Conservation (phyloP, 2,888 invertebrate genomes). For the Eugnorisma glareosa region DNA sequence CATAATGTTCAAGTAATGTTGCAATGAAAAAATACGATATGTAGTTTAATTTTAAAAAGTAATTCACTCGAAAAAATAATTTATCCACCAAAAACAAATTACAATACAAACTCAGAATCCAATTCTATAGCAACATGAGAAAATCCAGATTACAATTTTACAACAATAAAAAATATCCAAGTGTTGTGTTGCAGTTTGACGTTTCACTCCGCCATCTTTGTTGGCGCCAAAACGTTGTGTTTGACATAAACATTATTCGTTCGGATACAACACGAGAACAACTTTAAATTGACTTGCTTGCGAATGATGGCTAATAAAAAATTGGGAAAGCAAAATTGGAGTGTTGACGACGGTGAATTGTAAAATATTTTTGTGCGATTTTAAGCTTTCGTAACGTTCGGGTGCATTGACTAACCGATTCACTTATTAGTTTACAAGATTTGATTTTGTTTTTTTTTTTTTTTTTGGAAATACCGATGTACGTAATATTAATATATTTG, state of each 20-base stretch:
- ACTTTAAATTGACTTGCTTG: constrained; percentile 75
- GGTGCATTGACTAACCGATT: constrained; percentile 8
- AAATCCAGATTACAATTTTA: constrained; percentile 30
- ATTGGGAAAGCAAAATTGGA: constrained; percentile 60
- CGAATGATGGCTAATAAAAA: constrained; percentile 67
- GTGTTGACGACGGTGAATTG: constrained; percentile 44
- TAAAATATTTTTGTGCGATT: constrained; percentile 34
- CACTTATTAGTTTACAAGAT: too few relatives aligned
- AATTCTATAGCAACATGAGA: constrained; percentile 8
- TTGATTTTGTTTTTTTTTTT: too few relatives aligned
- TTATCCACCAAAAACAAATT: background rate
- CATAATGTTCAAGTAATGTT: too few relatives aligned
- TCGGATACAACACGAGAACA: constrained; percentile 74
- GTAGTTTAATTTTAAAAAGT: background rate
- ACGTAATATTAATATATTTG: background rate
- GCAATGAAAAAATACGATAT: background rate
- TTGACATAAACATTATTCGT: constrained; percentile 86
- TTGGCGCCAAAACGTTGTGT: constrained; percentile 79
- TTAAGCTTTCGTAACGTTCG: background rate
- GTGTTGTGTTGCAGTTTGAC: constrained; percentile 69
- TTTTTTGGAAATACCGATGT: too few relatives aligned
- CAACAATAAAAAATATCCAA: constrained; percentile 43
- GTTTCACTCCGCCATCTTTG: constrained; percentile 82
- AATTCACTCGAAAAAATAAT: background rate
- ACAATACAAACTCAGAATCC: constrained; percentile 5